These are phyloP conservation scores for Lutraria rhynchaena DNA, from an alignment of 1,140 invertebrate genomes.

Conservation along the genomic window DNA sequence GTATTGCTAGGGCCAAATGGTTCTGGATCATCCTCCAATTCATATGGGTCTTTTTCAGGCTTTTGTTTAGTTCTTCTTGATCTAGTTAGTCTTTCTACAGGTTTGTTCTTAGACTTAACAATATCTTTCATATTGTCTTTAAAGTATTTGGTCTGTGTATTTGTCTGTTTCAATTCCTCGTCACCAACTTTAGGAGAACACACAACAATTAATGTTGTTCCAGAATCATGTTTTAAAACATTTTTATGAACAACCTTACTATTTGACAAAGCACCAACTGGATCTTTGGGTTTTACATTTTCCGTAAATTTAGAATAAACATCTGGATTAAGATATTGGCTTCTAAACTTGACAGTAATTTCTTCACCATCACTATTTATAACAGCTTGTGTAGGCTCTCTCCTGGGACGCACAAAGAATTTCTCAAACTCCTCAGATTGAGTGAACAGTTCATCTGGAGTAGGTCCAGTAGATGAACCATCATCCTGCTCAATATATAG, in stretches of 20 bases:
- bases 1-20: not conserved
- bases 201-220: slow-evolving; percentile 71
- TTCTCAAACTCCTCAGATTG: slow-evolving; percentile 24
- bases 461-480: slow-evolving; percentile 13
- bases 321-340: slow-evolving; percentile 52
- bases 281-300: slow-evolving; percentile 48
- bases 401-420: slow-evolving; percentile 47
- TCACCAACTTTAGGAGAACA: slow-evolving; percentile 64
- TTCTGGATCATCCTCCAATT: slow-evolving; percentile 48
- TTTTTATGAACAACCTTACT: slow-evolving; percentile 72
- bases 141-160: slow-evolving; percentile 59
- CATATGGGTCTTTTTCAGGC: slow-evolving; percentile 49
- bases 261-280: slow-evolving; percentile 66
- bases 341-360: slow-evolving; percentile 51
- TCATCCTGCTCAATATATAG: slow-evolving; percentile 55
- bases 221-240: slow-evolving; percentile 65
- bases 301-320: slow-evolving; percentile 59
- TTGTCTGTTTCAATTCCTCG: slow-evolving; percentile 43
- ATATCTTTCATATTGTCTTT: slow-evolving; percentile 58
- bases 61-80: slow-evolving; percentile 17
- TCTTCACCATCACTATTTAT: slow-evolving; percentile 41
- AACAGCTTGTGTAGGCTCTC: slow-evolving; percentile 3
- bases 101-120: slow-evolving; percentile 43
- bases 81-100: slow-evolving; percentile 27
- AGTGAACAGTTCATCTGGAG: slow-evolving; percentile 8